Evolutionary conservation across 2,888 invertebrate species (phyloP).

Genomic region (Lydus trimaculatus): DNA sequence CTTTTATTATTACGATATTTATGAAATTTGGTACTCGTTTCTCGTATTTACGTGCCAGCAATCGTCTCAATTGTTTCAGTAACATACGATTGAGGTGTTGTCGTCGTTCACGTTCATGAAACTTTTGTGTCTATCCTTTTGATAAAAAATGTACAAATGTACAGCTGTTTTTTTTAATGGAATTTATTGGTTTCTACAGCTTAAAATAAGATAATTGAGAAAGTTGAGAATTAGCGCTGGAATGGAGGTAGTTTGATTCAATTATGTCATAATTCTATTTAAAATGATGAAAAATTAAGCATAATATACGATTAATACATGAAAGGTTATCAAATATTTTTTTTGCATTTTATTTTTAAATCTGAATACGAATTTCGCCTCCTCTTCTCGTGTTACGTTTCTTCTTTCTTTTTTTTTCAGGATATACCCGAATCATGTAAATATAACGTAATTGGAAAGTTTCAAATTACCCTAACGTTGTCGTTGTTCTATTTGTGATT

Average conservation of each 20-base stretch:
- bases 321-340: neutral
- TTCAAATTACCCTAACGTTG: neutral
- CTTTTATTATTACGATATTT: too few species aligned
- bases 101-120: too few species aligned
- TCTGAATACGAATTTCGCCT: neutral
- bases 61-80: too few species aligned
- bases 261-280: constrained; percentile 21
- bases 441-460: neutral
- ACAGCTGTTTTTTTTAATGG: neutral
- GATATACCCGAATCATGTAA: neutral
- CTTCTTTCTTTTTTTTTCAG: too few species aligned
- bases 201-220: constrained; percentile 29
- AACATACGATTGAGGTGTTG: too few species aligned
- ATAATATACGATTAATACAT: neutral
- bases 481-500: neutral
- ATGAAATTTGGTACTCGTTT: too few species aligned
- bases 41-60: too few species aligned
- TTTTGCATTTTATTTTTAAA: neutral
- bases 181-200: constrained; percentile 27
- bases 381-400: neutral
- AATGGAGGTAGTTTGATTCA: constrained; percentile 22
- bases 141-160: too few species aligned
- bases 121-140: too few species aligned
- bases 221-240: constrained; percentile 8
- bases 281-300: neutral